phyloP scores from a whole-genome alignment of 2,113 vertebrate species.

The Platycercus adscitus region DNA sequence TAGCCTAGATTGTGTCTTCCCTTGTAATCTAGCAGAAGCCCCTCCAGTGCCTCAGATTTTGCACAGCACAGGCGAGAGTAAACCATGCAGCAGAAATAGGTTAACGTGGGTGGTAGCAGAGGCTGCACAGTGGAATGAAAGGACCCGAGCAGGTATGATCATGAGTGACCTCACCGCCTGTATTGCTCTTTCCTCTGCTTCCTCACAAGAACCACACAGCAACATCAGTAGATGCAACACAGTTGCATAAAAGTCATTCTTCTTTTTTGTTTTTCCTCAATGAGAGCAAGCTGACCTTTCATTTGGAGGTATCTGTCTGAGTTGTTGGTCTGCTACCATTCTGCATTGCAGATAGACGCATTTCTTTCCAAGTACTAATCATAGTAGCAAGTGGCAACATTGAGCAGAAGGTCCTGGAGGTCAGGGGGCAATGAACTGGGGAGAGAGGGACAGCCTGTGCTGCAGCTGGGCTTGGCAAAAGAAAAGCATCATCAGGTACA shows the following conservation, averaged over 20 bases:
- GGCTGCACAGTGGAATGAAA: background rate
- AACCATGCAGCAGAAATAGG: background rate
- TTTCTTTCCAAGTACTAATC: background rate
- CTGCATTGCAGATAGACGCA: background rate
- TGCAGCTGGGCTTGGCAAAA: fast-evolving
- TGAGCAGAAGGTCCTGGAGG: background rate
- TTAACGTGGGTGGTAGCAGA: background rate
- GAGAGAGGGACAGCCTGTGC: background rate
- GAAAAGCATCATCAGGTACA: background rate
- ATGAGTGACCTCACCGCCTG: background rate
- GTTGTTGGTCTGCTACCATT: background rate
- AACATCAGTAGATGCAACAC: background rate
- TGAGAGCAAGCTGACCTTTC: background rate
- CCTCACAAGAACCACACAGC: background rate
- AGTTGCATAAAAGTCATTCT: background rate
- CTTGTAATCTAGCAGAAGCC: background rate
- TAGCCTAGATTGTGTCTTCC: background rate
- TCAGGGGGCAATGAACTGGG: background rate
- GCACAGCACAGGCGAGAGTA: background rate
- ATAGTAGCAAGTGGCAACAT: background rate
- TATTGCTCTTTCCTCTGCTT: background rate
- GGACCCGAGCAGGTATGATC: background rate
- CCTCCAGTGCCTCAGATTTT: background rate
- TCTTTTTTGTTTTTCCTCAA: background rate
- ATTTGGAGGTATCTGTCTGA: background rate